Base-by-base conservation (phyloP, 2,888 invertebrate species). In the Mesochorus sp. region DNA sequence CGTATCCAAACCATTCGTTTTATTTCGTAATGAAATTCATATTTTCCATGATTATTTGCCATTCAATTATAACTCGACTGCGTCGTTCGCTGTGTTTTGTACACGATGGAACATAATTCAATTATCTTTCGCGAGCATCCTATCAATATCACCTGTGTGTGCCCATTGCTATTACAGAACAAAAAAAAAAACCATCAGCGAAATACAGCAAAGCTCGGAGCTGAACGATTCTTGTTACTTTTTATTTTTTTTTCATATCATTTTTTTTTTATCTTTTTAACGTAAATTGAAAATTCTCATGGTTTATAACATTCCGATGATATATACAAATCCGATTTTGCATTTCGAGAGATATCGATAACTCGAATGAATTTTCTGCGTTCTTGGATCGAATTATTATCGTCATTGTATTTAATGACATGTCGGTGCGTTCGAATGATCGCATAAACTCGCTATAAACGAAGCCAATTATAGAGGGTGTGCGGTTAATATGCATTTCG, bases 21-120 rank as follows among this genome's bases (percentile, higher is more conserved):
- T 62, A 62, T 62, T 64, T 42, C 57, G 64, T 64, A 73, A 78
- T 64, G 73, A 49, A 78, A 70, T 78, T 68, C 68, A 77, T 77
- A 77, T 74, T 78, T 78, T 74, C 68, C 68, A 59, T 59, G 61
- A 74, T 74, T 78, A 78, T 78, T 78, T 78, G 68, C 68, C 57
- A 70, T 78, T 74, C 64, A 78, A 78, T 78, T 74, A 78, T n/a
- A n/a, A n/a, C 62, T 57, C 62, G 73, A 28, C 19, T 62, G 62
- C 42, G n/a, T 34, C 31, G 55, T 51, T 42, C 68, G 3, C 67
- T n/a, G n/a, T n/a, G 24, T 14, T 42, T 12, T 51, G 3, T 24
- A 37, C 31, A 12, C 21, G 37, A 1, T 28, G 59, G 12, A 17
- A 26, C 26, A 37, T 55, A 67, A 77, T 77, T 62, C 49, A 62